Evolutionary conservation across 2,888 invertebrate species (phyloP), one percentile per base, ranked within the genome.

Genomic region (Cistogaster globosa): DNA sequence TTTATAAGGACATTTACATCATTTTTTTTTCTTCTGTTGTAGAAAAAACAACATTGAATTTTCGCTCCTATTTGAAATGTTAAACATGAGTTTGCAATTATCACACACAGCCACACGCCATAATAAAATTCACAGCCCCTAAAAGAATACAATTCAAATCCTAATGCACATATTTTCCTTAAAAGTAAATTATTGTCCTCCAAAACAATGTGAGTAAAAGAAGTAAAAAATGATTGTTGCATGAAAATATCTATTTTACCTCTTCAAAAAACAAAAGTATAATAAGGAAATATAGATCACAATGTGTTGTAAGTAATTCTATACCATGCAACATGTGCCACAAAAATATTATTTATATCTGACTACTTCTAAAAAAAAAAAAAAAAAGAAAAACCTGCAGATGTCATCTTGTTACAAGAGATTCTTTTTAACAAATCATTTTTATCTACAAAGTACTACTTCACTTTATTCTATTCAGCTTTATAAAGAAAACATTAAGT

Each of bases 71-170:
- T 51, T 58, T 14, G 16, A 65, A 58, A 32, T 60, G 42, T 67
- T 53, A 45, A 76, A 80, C 79, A 84, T 84, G 84, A 84, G 65
- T 80, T 65, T 80, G 79, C 84, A 84, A 76, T 42, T 84, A 71
- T 38, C 65, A 51, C 60, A 32, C 53, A 26, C 53, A 26, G 5
- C n/a, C 16, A n/a, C 14, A n/a, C 8, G 32, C 32, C 32, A 32
- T 7, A 32, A 32, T 12, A 42, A 42, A 12, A 53, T 38, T 68
- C n/a, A 22, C 16, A 57, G 32, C 42, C 32, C 32, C 55, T 32
- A 18, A 38, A 32, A 38, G 7, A 12, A 18, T 48, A 71, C 45
- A 63, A 71, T 45, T 42, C 12, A 2, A 60, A 63, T 62, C 62
- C 45, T 63, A 78, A 62, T 55, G 69, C 42, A 62, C 14, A 22